Percentiles rank a stretch among this genome's conserved stretches.
These are phyloP conservation scores for Drosophila bunnanda DNA, from an alignment of 2,888 invertebrate species.

Conservation along the genomic window DNA sequence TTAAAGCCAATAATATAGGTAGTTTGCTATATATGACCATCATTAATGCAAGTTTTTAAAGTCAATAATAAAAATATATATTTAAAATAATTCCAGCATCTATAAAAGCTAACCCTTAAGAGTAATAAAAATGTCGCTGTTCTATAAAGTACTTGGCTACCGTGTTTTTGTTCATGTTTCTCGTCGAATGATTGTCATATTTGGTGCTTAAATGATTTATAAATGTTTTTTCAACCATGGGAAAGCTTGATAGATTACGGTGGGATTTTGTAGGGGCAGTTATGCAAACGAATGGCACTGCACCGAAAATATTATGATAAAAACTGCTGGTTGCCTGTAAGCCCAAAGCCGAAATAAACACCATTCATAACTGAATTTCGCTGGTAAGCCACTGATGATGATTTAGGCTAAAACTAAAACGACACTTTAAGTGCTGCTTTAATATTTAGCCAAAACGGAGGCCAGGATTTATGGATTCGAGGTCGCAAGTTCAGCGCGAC, in stretches of 20 bases:
- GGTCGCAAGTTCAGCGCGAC: neutral
- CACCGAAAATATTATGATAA: slow-evolving; percentile 26
- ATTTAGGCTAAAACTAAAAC: slow-evolving; percentile 4
- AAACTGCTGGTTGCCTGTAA: slow-evolving; percentile 27
- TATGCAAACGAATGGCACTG: slow-evolving; percentile 7
- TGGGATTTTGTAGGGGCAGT: slow-evolving; percentile 22
- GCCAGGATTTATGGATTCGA: slow-evolving; percentile 8
- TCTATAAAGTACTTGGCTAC: neutral
- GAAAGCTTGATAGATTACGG: slow-evolving; percentile 39
- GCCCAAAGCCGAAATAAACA: slow-evolving; percentile 16
- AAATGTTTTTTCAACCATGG: slow-evolving; percentile 41
- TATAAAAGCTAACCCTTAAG: neutral
- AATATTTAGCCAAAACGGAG: slow-evolving; percentile 8
- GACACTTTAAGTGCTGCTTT: neutral
- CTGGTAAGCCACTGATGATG: slow-evolving; percentile 17
- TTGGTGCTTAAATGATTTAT: slow-evolving; percentile 52
- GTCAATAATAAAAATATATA: neutral
- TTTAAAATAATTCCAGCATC: neutral
- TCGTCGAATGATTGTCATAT: slow-evolving; percentile 34
- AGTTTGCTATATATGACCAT: neutral
- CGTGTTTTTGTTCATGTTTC: slow-evolving; percentile 21
- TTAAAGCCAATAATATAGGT: neutral
- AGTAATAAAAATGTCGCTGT: neutral
- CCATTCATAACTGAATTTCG: slow-evolving; percentile 10
- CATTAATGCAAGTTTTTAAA: neutral